Conservation (phyloP, 2,797 vertebrate species). For the Ispidina picta region DNA sequence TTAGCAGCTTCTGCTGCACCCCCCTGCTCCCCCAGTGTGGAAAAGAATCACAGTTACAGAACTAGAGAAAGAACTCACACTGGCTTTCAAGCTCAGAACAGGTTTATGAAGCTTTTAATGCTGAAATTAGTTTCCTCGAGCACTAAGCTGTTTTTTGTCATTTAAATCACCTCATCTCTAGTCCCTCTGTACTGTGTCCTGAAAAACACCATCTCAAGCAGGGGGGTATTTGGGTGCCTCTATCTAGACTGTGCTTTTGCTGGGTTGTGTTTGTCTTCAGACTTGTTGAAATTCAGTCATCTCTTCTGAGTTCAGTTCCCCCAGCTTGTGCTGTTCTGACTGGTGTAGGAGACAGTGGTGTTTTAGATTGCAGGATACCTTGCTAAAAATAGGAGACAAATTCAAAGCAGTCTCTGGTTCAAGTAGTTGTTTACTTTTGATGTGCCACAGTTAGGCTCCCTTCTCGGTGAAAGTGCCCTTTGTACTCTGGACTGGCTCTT, state of each 20-base stretch:
- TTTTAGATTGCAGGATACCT: neutral
- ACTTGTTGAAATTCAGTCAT: neutral
- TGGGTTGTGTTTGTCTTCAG: neutral
- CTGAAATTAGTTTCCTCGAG: neutral
- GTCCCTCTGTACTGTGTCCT: neutral
- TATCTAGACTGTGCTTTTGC: neutral
- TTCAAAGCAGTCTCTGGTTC: neutral
- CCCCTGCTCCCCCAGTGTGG: neutral
- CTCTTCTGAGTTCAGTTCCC: neutral
- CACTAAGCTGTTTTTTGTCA: neutral
- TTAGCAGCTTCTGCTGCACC: neutral
- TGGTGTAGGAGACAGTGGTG: neutral
- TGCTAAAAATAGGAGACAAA: neutral
- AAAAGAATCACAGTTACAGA: neutral
- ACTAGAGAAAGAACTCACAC: fast-evolving
- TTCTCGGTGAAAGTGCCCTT: slow-evolving; percentile 16
- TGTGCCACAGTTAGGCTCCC: neutral
- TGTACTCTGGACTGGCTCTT: neutral
- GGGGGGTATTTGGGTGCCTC: neutral
- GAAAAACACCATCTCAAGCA: neutral
- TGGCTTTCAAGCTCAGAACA: neutral
- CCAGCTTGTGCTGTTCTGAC: neutral
- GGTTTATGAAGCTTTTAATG: neutral
- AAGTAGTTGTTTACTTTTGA: neutral
- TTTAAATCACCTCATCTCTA: neutral